phyloP scores from a whole-genome alignment of 2,113 vertebrate genomes.

The Alces alces region DNA sequence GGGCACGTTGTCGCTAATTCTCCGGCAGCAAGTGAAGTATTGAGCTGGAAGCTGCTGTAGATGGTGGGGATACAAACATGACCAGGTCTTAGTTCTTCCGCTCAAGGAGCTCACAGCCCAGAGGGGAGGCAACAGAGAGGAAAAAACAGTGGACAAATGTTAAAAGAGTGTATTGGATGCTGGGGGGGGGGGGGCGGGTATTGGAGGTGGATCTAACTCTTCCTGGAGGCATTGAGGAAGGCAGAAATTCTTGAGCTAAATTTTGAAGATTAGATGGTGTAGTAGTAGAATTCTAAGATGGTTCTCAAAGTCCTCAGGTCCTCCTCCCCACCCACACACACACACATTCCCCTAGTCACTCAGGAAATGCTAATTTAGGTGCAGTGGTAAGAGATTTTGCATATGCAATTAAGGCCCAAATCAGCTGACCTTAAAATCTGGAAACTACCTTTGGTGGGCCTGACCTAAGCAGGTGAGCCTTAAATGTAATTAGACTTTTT shows the following conservation, averaged over 20 bases:
- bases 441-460: neutral
- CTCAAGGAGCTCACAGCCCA: neutral
- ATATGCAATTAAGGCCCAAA: neutral
- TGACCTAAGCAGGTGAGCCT: neutral
- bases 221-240: neutral
- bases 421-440: neutral
- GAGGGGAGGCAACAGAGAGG: neutral
- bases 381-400: neutral
- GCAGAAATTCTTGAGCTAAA: neutral
- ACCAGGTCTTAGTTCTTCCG: neutral
- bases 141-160: neutral
- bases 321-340: accelerated
- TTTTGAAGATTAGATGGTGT: neutral
- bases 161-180: neutral
- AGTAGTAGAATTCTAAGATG: neutral
- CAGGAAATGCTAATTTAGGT: neutral
- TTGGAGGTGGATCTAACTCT: no score
- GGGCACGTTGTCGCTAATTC: accelerated
- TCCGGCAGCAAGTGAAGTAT: neutral
- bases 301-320: neutral
- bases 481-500: neutral
- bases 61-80: neutral
- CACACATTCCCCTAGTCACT: neutral
- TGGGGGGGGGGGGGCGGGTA: accelerated
- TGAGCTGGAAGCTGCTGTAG: neutral